These are phyloP conservation scores for Synergus gifuensis DNA, from an alignment of 2,888 invertebrate species.

Conservation along the genomic window DNA sequence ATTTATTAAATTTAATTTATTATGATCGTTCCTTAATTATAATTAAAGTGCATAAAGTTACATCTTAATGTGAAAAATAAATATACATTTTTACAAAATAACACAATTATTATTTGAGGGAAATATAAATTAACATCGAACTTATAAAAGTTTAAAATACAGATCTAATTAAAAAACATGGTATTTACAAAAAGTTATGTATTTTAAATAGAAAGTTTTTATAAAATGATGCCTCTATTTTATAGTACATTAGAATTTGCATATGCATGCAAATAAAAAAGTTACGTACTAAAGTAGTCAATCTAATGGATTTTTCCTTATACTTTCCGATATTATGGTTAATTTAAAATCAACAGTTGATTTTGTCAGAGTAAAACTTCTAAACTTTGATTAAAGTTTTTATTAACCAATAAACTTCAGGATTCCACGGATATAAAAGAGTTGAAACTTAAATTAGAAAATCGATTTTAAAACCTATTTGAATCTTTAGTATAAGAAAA, in stretches of 20 bases:
- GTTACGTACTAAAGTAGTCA: background rate
- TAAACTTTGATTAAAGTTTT: constrained; percentile 1
- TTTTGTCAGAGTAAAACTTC: constrained; percentile 5
- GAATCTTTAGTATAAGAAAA: too few relatives aligned
- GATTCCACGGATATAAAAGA: background rate
- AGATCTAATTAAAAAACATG: too few relatives aligned
- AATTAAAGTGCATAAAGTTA: background rate
- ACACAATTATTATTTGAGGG: too few relatives aligned
- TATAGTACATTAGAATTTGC: too few relatives aligned
- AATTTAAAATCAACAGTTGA: constrained; percentile 11
- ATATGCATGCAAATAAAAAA: background rate
- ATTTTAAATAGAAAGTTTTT: too few relatives aligned
- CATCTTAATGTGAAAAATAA: too few relatives aligned
- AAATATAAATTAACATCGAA: too few relatives aligned
- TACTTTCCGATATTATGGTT: background rate
- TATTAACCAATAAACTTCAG: constrained; percentile 2
- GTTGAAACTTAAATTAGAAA: constrained; percentile 7
- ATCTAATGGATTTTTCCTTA: background rate
- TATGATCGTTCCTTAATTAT: background rate
- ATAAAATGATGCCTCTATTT: too few relatives aligned
- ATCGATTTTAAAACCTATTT: background rate
- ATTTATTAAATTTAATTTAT: background rate
- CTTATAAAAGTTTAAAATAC: too few relatives aligned
- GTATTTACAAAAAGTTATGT: too few relatives aligned
- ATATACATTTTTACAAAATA: too few relatives aligned